Evolutionary conservation across 2,888 invertebrate genomes (phyloP), one percentile per base, ranked within the genome.

Genomic region (Dicranocentrus wangi): DNA sequence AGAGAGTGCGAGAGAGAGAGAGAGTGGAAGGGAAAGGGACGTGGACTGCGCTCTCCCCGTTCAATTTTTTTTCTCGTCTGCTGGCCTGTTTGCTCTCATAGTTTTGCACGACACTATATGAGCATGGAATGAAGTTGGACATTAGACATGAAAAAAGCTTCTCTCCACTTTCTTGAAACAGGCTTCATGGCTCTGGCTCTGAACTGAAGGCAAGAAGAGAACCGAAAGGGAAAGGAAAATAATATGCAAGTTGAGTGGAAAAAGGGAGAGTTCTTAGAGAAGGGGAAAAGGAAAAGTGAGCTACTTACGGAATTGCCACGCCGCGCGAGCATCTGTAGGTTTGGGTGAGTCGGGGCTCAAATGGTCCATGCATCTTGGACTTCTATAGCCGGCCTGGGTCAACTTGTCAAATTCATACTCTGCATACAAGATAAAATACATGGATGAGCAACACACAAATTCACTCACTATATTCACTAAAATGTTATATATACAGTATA

Each of bases 271-370:
- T 3, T 13, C 8, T 19, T 19, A 21, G 43, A 1, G 17, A 42
- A 61, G 25, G 27, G 28, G 47, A 47, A 43, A 42, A 55, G 32
- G 58, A 8, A 27, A 17, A 23, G 32, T 32, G 47, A 47, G 28
- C n/a, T 23, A 83, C 84, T 83, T 85, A 86, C 86, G 83, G 65
- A 85, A 85, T 63, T 86, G 86, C 86, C 86, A 86, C 7, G 86
- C 81, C 51, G 85, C 83, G 75, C 84, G 60, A 23, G 81, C 82
- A 73, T 84, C 85, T 15, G 81, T 81, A 25, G 85, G 82, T 39
- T 63, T 72, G 15, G 75, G 61, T 17, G 73, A 75, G 3, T 72
- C 68, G 2, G 85, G 81, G 65, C 82, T 81, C 21, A 86, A 73
- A 66, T 86, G 86, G 65, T 86, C 86, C 68, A 86, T 83, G 53